phyloP scores from a whole-genome alignment of 2,888 invertebrate species.

The Protophormia terraenovae region DNA sequence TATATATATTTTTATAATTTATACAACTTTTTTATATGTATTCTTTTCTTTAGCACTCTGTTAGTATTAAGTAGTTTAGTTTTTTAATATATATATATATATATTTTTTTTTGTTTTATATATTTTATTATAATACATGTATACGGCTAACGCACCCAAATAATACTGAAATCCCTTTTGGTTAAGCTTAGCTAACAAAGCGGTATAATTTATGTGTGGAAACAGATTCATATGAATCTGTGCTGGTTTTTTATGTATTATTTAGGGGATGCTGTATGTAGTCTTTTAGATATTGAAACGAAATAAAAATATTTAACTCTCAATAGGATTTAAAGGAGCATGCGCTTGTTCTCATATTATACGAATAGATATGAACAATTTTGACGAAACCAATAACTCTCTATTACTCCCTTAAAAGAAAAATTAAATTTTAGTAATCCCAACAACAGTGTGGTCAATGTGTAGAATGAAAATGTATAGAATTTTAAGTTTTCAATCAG shows the following conservation, averaged over 20 bases:
- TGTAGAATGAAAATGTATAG: neutral
- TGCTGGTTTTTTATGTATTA: neutral
- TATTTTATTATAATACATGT: constrained; percentile 40
- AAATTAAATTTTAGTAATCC: neutral
- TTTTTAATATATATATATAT: too few species aligned
- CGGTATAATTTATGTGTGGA: constrained; percentile 36
- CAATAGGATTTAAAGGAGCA: constrained; percentile 25
- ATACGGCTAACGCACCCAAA: constrained; percentile 64
- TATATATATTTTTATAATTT: constrained; percentile 43
- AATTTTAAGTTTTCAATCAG: neutral
- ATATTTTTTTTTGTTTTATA: neutral
- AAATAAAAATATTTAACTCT: constrained; percentile 24
- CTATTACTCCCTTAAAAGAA: constrained; percentile 28
- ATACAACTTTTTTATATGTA: constrained; percentile 36
- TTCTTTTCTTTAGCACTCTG: constrained; percentile 32
- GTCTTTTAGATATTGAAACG: constrained; percentile 11
- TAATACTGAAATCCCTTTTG: constrained; percentile 58
- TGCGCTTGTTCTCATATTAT: constrained; percentile 48
- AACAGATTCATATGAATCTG: constrained; percentile 53
- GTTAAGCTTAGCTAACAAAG: constrained; percentile 42
- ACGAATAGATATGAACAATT: too few species aligned
- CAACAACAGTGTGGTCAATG: neutral
- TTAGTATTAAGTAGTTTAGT: neutral
- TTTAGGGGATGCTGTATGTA: constrained; percentile 63
- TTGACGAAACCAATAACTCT: neutral